Evolutionary conservation across 1,140 invertebrate species (phyloP).

Genomic region (fruit fly (Drosophila melanogaster)): DNA sequence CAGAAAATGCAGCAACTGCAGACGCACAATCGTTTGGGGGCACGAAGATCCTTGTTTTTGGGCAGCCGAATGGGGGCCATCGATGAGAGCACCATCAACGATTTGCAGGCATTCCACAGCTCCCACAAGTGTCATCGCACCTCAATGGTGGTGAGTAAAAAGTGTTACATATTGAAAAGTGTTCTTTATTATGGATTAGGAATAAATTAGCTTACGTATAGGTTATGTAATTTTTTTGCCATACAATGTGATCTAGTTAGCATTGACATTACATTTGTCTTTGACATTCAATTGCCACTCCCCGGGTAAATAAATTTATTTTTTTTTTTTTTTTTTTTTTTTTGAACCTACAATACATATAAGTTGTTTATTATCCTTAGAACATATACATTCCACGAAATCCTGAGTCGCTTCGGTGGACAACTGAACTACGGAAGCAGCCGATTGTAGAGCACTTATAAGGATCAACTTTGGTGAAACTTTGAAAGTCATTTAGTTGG

Average conservation of each 20-base stretch:
- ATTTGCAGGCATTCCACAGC: slow-evolving; percentile 89
- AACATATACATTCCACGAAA: no score
- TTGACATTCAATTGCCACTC: not conserved
- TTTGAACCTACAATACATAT: no score
- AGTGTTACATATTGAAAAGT: no score
- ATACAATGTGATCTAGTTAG: not conserved
- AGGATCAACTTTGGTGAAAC: no score
- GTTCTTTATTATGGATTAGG: no score
- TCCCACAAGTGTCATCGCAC: slow-evolving; percentile 94
- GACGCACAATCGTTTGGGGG: slow-evolving; percentile 16
- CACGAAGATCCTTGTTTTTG: slow-evolving; percentile 6
- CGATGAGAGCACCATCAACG: slow-evolving; percentile 79
- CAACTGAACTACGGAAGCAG: not conserved
- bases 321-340: no score
- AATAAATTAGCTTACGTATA: no score
- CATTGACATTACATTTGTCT: not conserved
- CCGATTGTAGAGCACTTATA: no score
- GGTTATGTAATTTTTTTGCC: no score
- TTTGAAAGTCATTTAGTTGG: no score
- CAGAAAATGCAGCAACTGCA: slow-evolving; percentile 41
- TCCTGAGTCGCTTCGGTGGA: no score
- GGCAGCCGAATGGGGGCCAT: slow-evolving; percentile 29
- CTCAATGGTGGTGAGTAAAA: slow-evolving; percentile 89
- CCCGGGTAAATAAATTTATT: not conserved
- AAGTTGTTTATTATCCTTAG: no score